Conservation (phyloP, 2,113 vertebrate species). For the Trogon melanurus region DNA sequence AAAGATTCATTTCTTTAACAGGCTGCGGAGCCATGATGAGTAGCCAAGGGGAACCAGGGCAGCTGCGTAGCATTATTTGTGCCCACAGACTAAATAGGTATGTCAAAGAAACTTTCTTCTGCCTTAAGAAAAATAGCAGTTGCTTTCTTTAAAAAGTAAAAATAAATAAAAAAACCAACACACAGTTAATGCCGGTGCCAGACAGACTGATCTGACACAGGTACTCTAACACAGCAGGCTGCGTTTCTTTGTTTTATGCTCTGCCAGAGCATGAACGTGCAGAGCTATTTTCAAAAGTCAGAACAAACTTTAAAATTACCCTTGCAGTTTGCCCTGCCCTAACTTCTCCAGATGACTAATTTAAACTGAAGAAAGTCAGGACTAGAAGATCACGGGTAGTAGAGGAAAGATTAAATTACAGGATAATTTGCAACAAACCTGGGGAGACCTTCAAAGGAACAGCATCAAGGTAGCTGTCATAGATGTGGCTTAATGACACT, state of each 20-base stretch:
- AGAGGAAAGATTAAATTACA: background rate
- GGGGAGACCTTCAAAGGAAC: background rate
- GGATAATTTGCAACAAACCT: background rate
- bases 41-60: background rate
- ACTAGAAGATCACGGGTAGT: background rate
- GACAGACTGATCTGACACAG: background rate
- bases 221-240: background rate
- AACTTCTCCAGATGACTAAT: background rate
- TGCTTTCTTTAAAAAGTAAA: background rate
- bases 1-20: background rate
- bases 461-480: background rate
- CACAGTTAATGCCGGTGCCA: background rate
- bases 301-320: slow-evolving; percentile 6
- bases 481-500: background rate
- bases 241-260: background rate
- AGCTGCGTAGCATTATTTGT: background rate
- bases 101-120: background rate
- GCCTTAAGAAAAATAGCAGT: background rate
- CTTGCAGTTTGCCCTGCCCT: background rate
- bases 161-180: too few species aligned
- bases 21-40: background rate
- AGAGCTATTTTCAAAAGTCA: slow-evolving; percentile 11
- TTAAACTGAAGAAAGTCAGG: background rate
- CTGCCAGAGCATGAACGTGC: background rate
- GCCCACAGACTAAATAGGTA: background rate